Conservation (phyloP, 2,888 invertebrate species). For the Rotaria sp. region DNA sequence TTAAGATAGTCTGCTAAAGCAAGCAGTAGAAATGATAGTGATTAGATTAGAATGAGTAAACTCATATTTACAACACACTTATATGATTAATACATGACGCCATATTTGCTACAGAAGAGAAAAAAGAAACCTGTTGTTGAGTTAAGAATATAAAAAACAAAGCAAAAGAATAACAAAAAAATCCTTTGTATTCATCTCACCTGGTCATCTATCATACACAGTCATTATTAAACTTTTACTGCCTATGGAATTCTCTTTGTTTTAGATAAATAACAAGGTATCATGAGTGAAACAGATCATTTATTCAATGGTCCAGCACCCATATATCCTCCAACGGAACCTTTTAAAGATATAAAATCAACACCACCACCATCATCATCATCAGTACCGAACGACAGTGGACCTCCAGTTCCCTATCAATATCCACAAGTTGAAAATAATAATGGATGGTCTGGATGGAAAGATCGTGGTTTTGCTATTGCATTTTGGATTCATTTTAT, state of each 20-base stretch:
- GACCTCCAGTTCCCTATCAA: not conserved
- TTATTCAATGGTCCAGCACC: not conserved
- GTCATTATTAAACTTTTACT: not conserved
- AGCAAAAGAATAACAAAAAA: not conserved
- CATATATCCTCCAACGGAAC: not conserved
- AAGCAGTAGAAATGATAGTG: too few species aligned
- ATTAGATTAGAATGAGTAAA: not conserved
- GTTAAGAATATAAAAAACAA: not conserved
- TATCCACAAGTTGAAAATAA: not conserved
- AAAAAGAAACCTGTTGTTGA: not conserved
- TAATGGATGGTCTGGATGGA: not conserved
- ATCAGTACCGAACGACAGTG: not conserved
- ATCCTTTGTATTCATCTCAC: not conserved
- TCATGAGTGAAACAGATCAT: not conserved
- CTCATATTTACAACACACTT: not conserved
- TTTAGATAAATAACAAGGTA: not conserved
- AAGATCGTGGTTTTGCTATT: slow-evolving; percentile 15
- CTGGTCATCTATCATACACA: not conserved
- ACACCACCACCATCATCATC: not conserved
- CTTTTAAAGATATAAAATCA: not conserved
- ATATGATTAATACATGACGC: not conserved
- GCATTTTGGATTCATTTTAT: slow-evolving; percentile 22
- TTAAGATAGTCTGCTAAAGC: too few species aligned
- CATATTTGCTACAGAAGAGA: not conserved
- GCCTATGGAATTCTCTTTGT: not conserved